These are phyloP conservation scores for Phenganax marumi DNA, from an alignment of 92 coral and sea anemone species.

Conservation along the genomic window DNA sequence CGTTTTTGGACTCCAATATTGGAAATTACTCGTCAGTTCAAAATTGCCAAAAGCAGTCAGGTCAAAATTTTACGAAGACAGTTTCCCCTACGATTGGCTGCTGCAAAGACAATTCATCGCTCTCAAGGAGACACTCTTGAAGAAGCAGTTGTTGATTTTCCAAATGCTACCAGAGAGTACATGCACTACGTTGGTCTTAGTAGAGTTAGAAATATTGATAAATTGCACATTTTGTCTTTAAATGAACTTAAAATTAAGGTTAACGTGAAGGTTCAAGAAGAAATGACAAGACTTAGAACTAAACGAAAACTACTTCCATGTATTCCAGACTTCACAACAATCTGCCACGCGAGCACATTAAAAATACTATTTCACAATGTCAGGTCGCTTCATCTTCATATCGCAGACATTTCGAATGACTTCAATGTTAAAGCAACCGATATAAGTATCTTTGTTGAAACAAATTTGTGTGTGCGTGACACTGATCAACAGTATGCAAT, in stretches of 20 bases:
- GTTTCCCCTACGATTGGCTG: conserved; percentile 68
- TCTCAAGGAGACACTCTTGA: conserved; percentile 68
- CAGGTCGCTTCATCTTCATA: conserved; percentile 61
- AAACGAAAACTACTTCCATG: conserved; percentile 40
- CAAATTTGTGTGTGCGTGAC: conserved; percentile 53
- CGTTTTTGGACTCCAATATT: too few relatives aligned
- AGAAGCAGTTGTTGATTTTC: conserved; percentile 71
- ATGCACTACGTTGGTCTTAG: conserved; percentile 67
- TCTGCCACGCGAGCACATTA: not conserved
- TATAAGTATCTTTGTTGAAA: conserved; percentile 65
- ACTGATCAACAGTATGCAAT: conserved; percentile 28
- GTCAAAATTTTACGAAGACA: conserved; percentile 57
- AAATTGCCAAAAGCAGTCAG: conserved; percentile 47
- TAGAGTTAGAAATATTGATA: conserved; percentile 59
- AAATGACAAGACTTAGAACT: conserved; percentile 65
- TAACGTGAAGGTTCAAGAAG: conserved; percentile 55
- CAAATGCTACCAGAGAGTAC: conserved; percentile 38
- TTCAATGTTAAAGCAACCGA: conserved; percentile 61
- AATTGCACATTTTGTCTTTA: conserved; percentile 51
- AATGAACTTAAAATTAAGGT: conserved; percentile 63
- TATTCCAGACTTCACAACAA: conserved; percentile 20
- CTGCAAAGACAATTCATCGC: conserved; percentile 74
- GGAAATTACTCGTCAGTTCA: too few relatives aligned
- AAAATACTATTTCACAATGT: conserved; percentile 67
- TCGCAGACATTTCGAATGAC: conserved; percentile 46